A percentile compares a stretch with the other conserved stretches of the same genome.
Conservation (phyloP, 2,797 vertebrate species). For the Notamacropus eugenii region DNA sequence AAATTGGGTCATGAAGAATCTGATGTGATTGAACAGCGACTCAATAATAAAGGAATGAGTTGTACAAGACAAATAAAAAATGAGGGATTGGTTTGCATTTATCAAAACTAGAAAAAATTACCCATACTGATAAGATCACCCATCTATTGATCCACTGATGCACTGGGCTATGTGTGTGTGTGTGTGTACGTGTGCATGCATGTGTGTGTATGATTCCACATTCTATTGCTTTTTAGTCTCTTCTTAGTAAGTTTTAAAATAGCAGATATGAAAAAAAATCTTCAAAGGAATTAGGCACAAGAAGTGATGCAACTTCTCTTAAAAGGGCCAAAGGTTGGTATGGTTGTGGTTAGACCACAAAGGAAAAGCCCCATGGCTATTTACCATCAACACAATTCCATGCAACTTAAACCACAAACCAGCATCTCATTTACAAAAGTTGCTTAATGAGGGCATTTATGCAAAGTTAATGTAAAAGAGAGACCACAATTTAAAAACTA, state of each 20-base stretch:
- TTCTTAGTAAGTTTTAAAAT: conserved; percentile 13
- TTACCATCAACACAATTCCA: background rate
- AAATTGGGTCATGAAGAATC: background rate
- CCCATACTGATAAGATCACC: background rate
- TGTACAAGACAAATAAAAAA: background rate
- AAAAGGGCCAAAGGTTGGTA: background rate
- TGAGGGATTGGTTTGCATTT: background rate
- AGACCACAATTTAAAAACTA: background rate
- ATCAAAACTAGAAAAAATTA: background rate
- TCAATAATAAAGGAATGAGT: background rate
- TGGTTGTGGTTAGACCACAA: background rate
- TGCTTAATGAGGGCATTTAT: background rate
- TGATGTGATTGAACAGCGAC: no score
- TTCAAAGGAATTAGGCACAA: background rate
- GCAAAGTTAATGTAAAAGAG: background rate
- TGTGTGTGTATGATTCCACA: background rate
- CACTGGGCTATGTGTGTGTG: background rate
- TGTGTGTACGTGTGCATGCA: background rate
- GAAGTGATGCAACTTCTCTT: background rate
- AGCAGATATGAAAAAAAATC: background rate
- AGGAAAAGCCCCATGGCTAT: background rate
- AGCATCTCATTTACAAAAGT: background rate
- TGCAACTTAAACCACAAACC: background rate
- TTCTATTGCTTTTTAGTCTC: no score
- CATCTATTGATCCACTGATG: background rate